Evolutionary conservation across 2,113 vertebrate species (phyloP).

Genomic region (Saccopteryx bilineata): DNA sequence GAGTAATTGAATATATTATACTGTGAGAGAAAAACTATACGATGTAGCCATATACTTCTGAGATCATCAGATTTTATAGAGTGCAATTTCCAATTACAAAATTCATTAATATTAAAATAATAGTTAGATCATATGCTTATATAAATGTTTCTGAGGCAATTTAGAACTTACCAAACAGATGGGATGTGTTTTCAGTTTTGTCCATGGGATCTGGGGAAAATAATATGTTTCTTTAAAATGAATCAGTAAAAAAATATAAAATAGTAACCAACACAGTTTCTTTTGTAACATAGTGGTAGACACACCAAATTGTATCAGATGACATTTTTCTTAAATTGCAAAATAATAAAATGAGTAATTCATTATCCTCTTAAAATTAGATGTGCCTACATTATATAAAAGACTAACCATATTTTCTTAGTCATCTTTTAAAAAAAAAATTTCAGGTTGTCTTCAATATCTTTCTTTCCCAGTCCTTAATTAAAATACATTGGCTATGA

Average conservation of each 20-base stretch:
- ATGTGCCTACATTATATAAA: constrained; percentile 1
- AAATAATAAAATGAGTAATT: constrained; percentile 53
- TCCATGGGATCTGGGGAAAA: constrained; percentile 96
- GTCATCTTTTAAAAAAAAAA: constrained; percentile 41
- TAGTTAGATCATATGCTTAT: not conserved
- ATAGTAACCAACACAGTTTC: constrained; percentile 4
- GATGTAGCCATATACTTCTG: not conserved
- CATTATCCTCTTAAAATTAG: constrained; percentile 49
- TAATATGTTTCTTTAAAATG: constrained; percentile 73
- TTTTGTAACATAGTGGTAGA: not conserved
- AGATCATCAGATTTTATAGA: constrained; percentile 53
- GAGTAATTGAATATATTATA: not conserved
- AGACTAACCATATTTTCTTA: constrained; percentile 12
- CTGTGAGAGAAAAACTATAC: not conserved
- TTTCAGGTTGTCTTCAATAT: not conserved
- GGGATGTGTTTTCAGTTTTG: constrained; percentile 98
- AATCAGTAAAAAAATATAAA: constrained; percentile 63
- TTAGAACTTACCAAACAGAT: constrained; percentile 94
- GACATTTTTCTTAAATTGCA: constrained; percentile 34
- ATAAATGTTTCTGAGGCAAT: constrained; percentile 36
- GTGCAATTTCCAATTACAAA: not conserved
- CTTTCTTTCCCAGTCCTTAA: constrained; percentile 36
- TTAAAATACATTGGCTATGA: constrained; percentile 52
- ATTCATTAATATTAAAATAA: not conserved
- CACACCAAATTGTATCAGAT: constrained; percentile 58